These are phyloP conservation scores for Noctua comes DNA, from an alignment of 2,888 invertebrate genomes.

Conservation along the genomic window DNA sequence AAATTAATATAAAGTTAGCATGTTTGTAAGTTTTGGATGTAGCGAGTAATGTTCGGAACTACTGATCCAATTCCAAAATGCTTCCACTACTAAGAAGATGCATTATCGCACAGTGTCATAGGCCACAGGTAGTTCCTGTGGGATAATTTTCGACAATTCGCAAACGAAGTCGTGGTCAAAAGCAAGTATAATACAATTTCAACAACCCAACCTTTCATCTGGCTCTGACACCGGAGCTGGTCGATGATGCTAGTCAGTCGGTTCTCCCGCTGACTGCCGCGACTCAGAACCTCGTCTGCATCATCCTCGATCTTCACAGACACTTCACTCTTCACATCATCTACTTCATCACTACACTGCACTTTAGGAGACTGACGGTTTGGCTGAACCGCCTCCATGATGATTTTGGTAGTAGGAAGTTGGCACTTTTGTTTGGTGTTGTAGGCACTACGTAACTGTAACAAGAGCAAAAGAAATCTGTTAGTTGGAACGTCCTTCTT, in stretches of 20 bases:
- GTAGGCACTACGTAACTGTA: slow-evolving; percentile 28
- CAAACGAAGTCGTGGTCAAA: neutral
- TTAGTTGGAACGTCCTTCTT: neutral
- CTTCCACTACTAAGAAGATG: neutral
- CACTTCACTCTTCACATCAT: slow-evolving; percentile 64
- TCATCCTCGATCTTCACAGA: slow-evolving; percentile 74
- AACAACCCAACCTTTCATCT: slow-evolving; percentile 81
- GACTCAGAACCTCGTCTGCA: slow-evolving; percentile 72
- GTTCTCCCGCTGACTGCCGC: slow-evolving; percentile 81
- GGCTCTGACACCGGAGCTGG: slow-evolving; percentile 85
- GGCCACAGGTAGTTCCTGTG: neutral
- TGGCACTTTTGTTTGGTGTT: slow-evolving; percentile 6
- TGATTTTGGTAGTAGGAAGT: slow-evolving; percentile 38
- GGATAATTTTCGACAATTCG: neutral
- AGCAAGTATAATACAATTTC: neutral
- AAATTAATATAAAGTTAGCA: neutral
- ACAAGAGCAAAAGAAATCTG: slow-evolving; percentile 4
- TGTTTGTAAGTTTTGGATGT: neutral
- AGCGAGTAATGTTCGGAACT: neutral
- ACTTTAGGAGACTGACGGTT: slow-evolving; percentile 65
- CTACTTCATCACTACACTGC: slow-evolving; percentile 71
- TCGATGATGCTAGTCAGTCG: slow-evolving; percentile 88
- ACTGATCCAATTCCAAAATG: neutral
- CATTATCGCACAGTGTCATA: neutral
- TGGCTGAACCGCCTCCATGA: slow-evolving; percentile 61